phyloP scores from a whole-genome alignment of 1,140 invertebrate species.

The Cydia pomonella region DNA sequence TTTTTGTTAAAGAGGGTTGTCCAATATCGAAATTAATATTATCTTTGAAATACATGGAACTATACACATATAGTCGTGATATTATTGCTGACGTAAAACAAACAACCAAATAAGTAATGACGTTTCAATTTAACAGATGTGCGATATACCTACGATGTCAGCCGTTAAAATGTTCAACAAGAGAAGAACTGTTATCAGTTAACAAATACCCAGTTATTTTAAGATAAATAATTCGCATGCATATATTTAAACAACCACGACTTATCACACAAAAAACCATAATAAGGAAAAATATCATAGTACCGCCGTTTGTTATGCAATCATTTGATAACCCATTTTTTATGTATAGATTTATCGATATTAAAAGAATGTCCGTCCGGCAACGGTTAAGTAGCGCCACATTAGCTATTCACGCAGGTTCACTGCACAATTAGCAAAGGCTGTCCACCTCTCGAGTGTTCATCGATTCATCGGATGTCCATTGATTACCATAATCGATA shows the following conservation, averaged over 20 bases:
- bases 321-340: not conserved
- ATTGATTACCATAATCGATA: conserved; percentile 78
- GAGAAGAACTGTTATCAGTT: conserved; percentile 5
- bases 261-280: not conserved
- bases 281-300: not conserved
- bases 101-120: not conserved
- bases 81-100: not conserved
- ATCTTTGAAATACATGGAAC: no score
- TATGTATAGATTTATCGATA: conserved; percentile 33
- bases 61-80: no score
- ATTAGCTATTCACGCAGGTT: conserved; percentile 74
- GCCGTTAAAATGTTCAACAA: not conserved
- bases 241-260: not conserved
- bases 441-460: conserved; percentile 73
- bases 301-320: not conserved
- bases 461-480: conserved; percentile 78
- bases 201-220: not conserved
- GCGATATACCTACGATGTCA: not conserved
- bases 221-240: not conserved
- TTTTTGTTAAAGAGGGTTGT: not conserved
- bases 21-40: not conserved
- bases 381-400: conserved; percentile 63
- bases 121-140: not conserved
- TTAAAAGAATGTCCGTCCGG: conserved; percentile 56
- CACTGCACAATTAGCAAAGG: conserved; percentile 78